A percentile compares a stretch with the other conserved stretches of the same genome.
Conservation (phyloP, 2,113 vertebrate species). For the Hippopotamus amphibius region DNA sequence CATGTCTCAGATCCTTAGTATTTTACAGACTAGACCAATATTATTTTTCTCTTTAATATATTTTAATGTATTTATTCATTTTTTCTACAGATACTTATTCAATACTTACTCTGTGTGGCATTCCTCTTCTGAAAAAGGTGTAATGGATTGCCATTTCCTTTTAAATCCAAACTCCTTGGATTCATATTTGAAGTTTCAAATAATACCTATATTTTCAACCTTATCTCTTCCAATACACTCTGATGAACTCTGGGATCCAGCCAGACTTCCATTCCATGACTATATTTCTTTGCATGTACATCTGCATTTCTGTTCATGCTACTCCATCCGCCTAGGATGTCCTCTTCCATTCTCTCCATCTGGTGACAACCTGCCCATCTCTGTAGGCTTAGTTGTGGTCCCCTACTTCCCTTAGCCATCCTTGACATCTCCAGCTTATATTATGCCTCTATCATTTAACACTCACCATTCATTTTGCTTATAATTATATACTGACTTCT, state of each 20-base stretch:
- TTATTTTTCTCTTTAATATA: neutral
- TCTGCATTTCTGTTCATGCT: neutral
- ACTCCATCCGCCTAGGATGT: neutral
- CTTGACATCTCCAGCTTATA: neutral
- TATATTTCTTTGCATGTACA: neutral
- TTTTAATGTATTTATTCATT: neutral
- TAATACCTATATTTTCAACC: neutral
- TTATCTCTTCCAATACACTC: neutral
- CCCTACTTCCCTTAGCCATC: neutral
- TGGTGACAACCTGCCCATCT: neutral
- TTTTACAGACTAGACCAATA: neutral
- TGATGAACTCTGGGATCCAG: neutral
- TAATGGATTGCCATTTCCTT: neutral
- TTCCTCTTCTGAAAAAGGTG: neutral
- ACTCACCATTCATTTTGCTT: neutral
- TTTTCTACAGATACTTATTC: neutral
- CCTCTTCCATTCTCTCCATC: neutral
- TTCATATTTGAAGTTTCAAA: constrained; percentile 13
- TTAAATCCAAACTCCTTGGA: neutral
- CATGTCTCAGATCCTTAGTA: neutral
- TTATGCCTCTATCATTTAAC: neutral
- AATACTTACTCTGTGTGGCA: neutral
- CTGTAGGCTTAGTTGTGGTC: neutral
- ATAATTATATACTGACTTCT: neutral
- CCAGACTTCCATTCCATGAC: neutral